Base-by-base conservation (phyloP, 2,888 invertebrate genomes). In the Lepidochrysops patricia region DNA sequence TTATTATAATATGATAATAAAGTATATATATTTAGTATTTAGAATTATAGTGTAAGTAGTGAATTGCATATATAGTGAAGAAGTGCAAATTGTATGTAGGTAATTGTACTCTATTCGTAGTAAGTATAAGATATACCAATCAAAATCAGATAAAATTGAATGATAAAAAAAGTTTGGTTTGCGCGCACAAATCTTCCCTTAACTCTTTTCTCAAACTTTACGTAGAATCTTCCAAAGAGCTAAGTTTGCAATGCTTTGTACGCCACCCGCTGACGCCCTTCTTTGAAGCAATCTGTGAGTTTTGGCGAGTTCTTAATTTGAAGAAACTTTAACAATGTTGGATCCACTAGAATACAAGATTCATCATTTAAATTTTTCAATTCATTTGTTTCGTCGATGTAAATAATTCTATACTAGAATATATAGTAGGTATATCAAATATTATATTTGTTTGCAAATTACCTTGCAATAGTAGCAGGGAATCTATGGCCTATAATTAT, bases 271-370 rank as follows among this genome's bases (percentile, higher is more conserved):
- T 66, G 66, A 65, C 66, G 61, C 63, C 57, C 65, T 69, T 70
- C 72, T 72, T 71, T 74, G 72, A 77, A 76, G 79, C 80, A 82
- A 78, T 79, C 72, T 75, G 71, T 57, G 72, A 72, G 73, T 73
- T 75, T 75, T 64, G 70, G 67, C 63, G 68, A 74, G 68, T 76
- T 77, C 76, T 77, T 76, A 80, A 82, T 77, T 80, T 77, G 58
- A 62, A 63, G 66, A 72, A 79, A 80, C 73, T 80, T 79, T 72
- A 71, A 67, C 66, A 62, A 65, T 70, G 65, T 66, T 67, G 64
- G 64, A 62, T 56, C 66, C 64, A 66, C 67, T 76, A 74, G 72
- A 73, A 73, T 75, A 72, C 7, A 68, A 70, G 66, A 72, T 72
- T 72, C 68, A 66, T 69, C 68, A 57, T 60, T 32, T 23, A 19